These are phyloP conservation scores for Odocoileus virginianus DNA, from an alignment of 2,113 vertebrate genomes.

Conservation along the genomic window DNA sequence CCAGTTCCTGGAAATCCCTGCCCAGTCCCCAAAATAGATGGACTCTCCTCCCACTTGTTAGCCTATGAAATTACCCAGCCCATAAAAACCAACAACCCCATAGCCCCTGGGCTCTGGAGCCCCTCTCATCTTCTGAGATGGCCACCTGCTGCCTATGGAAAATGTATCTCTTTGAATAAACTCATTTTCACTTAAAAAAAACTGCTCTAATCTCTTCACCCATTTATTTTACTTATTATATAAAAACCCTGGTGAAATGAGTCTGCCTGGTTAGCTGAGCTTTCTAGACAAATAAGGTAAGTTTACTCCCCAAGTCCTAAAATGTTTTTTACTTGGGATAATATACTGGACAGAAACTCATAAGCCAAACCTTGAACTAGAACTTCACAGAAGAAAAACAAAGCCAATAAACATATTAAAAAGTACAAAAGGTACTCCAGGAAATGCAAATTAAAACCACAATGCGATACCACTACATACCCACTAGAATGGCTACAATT, in stretches of 20 bases:
- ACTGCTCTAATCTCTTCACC: background rate
- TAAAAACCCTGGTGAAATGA: background rate
- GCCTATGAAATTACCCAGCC: background rate
- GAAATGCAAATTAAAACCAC: background rate
- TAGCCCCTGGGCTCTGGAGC: background rate
- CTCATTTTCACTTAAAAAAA: background rate
- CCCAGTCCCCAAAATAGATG: background rate
- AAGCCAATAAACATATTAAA: background rate
- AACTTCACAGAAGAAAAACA: background rate
- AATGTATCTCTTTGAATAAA: background rate
- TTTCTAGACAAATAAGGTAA: conserved; percentile 11
- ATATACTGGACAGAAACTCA: background rate
- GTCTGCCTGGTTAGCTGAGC: background rate
- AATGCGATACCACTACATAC: background rate
- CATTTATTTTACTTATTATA: background rate
- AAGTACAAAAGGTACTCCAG: background rate
- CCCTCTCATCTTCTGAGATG: background rate
- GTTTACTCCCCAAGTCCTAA: background rate
- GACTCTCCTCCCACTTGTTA: background rate
- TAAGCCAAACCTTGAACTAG: background rate
- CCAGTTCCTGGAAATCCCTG: background rate
- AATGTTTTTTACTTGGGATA: background rate
- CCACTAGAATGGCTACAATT: background rate
- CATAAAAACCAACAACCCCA: background rate
- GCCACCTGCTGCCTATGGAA: background rate